These are phyloP conservation scores for Phacellophora camtschatica DNA, from an alignment of 30 jellyfish, hydroid and myxozoan genomes.

Conservation along the genomic window DNA sequence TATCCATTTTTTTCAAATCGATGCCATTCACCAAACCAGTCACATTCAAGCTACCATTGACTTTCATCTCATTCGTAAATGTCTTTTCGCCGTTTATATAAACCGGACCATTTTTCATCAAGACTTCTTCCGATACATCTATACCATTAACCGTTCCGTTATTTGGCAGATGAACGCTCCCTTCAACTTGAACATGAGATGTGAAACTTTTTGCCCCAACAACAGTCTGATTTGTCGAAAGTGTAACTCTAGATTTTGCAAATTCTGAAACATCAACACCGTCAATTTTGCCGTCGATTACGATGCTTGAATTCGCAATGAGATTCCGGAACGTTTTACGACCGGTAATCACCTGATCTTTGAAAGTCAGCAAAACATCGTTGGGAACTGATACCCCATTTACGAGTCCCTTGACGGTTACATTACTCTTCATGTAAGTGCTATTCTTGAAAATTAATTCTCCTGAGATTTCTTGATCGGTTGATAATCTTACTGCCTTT, in stretches of 20 bases:
- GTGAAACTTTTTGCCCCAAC: constrained; percentile 39
- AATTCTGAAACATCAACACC: constrained; percentile 82
- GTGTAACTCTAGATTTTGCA: constrained; percentile 62
- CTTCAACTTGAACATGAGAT: constrained; percentile 12
- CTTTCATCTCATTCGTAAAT: constrained; percentile 42
- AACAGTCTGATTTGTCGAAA: constrained; percentile 64
- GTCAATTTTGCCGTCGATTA: constrained; percentile 68
- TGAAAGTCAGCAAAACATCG: constrained; percentile 40
- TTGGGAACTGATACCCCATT: constrained; percentile 37
- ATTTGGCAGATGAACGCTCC: constrained; percentile 17
- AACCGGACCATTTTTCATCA: constrained; percentile 29
- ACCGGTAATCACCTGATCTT: constrained; percentile 63
- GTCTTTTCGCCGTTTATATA: constrained; percentile 57
- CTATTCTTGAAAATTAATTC: constrained; percentile 27
- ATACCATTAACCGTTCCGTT: constrained; percentile 75
- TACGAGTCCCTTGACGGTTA: constrained; percentile 22
- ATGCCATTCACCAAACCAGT: constrained; percentile 68
- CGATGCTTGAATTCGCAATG: constrained; percentile 11
- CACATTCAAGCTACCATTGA: constrained; percentile 40
- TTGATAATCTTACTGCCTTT: constrained; percentile 32
- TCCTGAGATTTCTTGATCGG: constrained; percentile 66
- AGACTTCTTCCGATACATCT: constrained; percentile 59
- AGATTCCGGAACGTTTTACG: constrained; percentile 32
- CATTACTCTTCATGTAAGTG: neutral
- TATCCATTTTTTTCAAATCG: constrained; percentile 24